These are phyloP conservation scores for Poeciliopsis occidentalis DNA, from an alignment of 2,113 vertebrate species.

Conservation along the genomic window DNA sequence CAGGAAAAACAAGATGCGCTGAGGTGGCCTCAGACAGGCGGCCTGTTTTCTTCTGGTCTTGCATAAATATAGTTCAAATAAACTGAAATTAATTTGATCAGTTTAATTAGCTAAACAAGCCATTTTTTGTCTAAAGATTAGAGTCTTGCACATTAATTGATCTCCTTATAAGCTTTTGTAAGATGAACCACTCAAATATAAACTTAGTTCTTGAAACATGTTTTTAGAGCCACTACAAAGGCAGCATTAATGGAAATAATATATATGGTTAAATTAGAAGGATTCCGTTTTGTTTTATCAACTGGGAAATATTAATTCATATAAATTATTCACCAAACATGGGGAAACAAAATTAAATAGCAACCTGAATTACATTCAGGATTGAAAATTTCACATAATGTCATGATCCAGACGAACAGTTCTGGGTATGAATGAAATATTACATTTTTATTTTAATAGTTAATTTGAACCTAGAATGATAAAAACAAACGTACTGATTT, in stretches of 20 bases:
- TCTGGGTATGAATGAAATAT: background rate
- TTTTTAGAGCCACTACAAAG: background rate
- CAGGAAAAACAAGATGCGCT: conserved; percentile 56
- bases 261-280: background rate
- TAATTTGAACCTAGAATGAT: background rate
- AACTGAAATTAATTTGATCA: no score
- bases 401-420: background rate
- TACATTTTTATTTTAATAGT: background rate
- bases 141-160: background rate
- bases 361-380: background rate
- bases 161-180: background rate
- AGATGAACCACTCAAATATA: background rate
- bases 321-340: background rate
- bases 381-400: background rate
- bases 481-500: no score
- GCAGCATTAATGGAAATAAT: background rate
- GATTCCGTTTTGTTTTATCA: background rate
- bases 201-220: background rate
- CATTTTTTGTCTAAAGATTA: background rate
- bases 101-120: no score
- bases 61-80: no score
- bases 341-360: background rate
- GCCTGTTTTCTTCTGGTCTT: conserved; percentile 23
- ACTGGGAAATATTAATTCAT: no score
- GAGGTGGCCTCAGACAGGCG: conserved; percentile 42